Evolutionary conservation across 2,888 invertebrate species (phyloP), one percentile per base, ranked within the genome.

Genomic region (Protodeltote pygarga): DNA sequence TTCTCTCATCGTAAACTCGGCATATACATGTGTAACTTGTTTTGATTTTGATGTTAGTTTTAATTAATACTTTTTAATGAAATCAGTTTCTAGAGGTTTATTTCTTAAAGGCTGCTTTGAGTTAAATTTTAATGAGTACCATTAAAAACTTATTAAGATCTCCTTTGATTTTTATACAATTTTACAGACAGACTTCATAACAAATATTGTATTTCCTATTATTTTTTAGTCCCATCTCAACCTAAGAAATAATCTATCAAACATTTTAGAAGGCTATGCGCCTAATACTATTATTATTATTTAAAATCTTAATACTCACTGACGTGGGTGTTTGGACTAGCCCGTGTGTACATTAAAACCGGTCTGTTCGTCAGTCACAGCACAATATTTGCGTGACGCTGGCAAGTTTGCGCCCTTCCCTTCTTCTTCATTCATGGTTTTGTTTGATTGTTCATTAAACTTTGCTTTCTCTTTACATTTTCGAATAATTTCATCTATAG

Each of bases 351-450:
- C 77, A 73, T 73, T 73, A 45, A 66, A 86, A 87, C 87, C 88
- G 85, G 87, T 87, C 75, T 39, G 62, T 75, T 59, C 61, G 77
- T 76, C 79, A 73, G 69, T 81, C 79, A 80, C 76, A 79, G 78
- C 73, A 81, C 78, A 81, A 81, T 85, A 81, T 87, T 87, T 85
- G 85, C 86, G 74, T 81, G 77, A 79, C 73, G 77, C 67, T 75
- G 69, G 73, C 71, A 71, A 68, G 64, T 70, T 71, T 67, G 71
- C 72, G 70, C 75, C 71, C 71, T 75, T 75, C 71, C 69, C 59
- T 61, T 67, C 64, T 52, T 69, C 65, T 77, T 76, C 82, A 84
- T 87, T 86, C 81, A 86, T 81, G 62, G 65, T 54, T 62, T 28
- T 14, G 14, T 49, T 58, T 29, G 29, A 58, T 65, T 45, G 21